Base-by-base conservation (phyloP, 2,797 vertebrate species). In the Rhinophrynus dorsalis region DNA sequence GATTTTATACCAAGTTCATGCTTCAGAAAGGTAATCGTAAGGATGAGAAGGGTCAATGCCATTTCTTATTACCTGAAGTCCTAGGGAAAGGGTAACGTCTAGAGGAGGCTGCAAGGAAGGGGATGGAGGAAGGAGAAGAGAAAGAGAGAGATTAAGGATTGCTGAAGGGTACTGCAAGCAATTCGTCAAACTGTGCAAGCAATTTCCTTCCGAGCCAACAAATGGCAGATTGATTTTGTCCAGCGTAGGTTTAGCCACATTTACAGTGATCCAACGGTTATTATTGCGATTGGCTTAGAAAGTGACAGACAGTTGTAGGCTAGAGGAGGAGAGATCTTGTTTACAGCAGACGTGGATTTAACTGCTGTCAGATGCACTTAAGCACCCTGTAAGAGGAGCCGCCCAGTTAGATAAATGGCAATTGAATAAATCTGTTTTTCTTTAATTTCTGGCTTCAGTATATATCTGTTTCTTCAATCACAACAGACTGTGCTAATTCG, bases 21-120 rank as follows among this genome's bases (percentile, higher is more conserved):
- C 93, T 93, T 94, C 94, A 91, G 86, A 85, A 92, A 95, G 92
- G 94, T 95, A 94, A 95, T 94, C 91, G 89, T 88, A 83, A 88
- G 90, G 91, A 90, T 93, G 90, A 94, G 92, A 90, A 92, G 92
- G 93, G 92, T 94, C 94, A 91, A 78, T 95, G 95, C 93, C 94
- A 92, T 94, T 94, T 95, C 92, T 87, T 87, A 94, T 97, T 94
- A 95, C 94, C 92, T 94, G 91, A 83, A 93, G 90, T 92, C 90
- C 80, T 74, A 82, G 80, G 73, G 81, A 89, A 87, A 86, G 89
- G 90, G 88, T 86, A 79, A 86, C 89, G 86, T 80, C 78, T 77
- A 78, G 86, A 75, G 84, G 86, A 85, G 77, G 74, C 76, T 78
- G 76, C 29, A 44, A 75, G 78, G 71, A 63, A 8, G 68, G 61